Conservation (phyloP, 2,113 vertebrate genomes). For the Gadus chalcogrammus region DNA sequence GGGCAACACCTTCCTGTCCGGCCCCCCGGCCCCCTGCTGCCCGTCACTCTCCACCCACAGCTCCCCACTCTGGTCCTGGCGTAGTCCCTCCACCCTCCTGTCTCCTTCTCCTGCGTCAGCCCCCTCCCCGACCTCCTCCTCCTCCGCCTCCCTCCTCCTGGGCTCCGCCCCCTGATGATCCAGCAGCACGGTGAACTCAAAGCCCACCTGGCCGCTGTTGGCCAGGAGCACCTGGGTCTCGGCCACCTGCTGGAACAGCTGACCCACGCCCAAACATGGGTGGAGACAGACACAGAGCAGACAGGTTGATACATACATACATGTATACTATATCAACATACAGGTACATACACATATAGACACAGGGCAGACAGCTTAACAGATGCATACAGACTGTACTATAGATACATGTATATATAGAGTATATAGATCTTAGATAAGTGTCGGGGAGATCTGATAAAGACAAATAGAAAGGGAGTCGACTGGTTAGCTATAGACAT, state of each 20-base stretch:
- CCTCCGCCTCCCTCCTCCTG: not conserved
- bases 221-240: conserved; percentile 69
- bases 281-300: not conserved
- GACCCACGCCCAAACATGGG: no score
- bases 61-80: not conserved
- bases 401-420: no score
- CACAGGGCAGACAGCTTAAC: not conserved
- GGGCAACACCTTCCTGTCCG: conserved; percentile 35
- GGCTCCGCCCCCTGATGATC: not conserved
- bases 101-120: not conserved
- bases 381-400: not conserved
- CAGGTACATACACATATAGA: not conserved
- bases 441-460: conserved; percentile 1
- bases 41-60: not conserved
- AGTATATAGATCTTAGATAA: no score
- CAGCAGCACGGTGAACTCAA: conserved; percentile 66
- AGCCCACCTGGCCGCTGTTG: conserved; percentile 78
- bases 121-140: not conserved
- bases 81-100: not conserved
- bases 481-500: no score
- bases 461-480: conserved; percentile 3
- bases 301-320: not conserved
- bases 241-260: conserved; percentile 76
- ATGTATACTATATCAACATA: not conserved
- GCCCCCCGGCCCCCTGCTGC: not conserved